phyloP scores from a whole-genome alignment of 1,140 invertebrate genomes.

The Sesamia nonagrioides region DNA sequence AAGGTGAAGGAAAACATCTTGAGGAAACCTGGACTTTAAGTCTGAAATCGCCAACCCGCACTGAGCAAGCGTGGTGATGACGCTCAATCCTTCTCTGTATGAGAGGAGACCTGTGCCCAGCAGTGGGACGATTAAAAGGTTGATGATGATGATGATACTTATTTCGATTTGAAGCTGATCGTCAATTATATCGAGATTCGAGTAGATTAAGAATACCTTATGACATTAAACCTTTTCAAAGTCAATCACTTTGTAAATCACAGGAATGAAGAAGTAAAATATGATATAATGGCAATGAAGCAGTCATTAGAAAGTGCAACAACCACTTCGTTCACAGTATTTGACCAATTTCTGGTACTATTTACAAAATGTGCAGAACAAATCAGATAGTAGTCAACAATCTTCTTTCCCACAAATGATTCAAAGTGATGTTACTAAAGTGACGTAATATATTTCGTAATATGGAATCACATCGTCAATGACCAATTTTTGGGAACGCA shows the following conservation, averaged over 20 bases:
- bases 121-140: too few species aligned
- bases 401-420: conserved; percentile 3
- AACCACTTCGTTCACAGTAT: not conserved
- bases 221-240: too few species aligned
- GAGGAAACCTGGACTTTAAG: too few species aligned
- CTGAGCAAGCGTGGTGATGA: too few species aligned
- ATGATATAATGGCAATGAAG: not conserved
- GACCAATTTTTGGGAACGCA: conserved; percentile 47
- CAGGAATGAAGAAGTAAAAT: not conserved
- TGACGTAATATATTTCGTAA: conserved; percentile 43
- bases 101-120: too few species aligned
- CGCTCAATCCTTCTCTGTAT: too few species aligned
- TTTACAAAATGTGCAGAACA: conserved; percentile 30
- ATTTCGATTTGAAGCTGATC: not conserved
- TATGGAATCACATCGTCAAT: conserved; percentile 31
- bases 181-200: not conserved
- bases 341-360: not conserved
- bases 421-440: conserved; percentile 22
- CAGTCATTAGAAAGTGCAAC: conserved; percentile 9
- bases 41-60: too few species aligned
- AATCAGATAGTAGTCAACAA: conserved; percentile 17
- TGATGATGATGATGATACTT: too few species aligned
- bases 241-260: not conserved
- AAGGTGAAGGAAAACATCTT: too few species aligned
- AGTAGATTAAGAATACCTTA: not conserved